Conservation (phyloP, 1,140 invertebrate genomes). For the Drosophila bocqueti region DNA sequence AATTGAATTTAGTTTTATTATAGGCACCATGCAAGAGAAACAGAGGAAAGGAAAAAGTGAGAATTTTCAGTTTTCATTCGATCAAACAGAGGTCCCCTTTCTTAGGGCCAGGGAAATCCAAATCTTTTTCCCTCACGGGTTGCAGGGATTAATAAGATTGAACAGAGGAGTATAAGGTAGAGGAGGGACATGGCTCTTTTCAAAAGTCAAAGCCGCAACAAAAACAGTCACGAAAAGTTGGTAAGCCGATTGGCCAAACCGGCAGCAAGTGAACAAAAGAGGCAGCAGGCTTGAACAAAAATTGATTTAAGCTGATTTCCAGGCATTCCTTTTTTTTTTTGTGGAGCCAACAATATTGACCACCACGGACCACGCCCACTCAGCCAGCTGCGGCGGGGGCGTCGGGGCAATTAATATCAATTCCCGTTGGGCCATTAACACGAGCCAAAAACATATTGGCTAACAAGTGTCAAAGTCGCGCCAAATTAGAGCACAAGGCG, state of each 20-base stretch:
- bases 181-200: not conserved
- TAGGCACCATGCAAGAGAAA: conserved; percentile 22
- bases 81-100: not conserved
- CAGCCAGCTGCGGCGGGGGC: conserved; percentile 22
- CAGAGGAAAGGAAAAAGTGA: not conserved
- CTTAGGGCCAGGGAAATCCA: not conserved
- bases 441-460: conserved; percentile 78
- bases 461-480: conserved; percentile 82
- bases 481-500: conserved; percentile 75
- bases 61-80: conserved; percentile 22
- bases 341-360: conserved; percentile 46
- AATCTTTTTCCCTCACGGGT: conserved; percentile 6
- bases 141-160: conserved; percentile 55
- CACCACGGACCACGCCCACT: conserved; percentile 47
- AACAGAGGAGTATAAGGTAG: not conserved
- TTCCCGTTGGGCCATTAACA: conserved; percentile 77
- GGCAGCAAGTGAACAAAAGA: conserved; percentile 32
- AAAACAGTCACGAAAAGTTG: conserved; percentile 37
- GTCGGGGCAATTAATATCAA: conserved; percentile 77
- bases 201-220: conserved; percentile 32
- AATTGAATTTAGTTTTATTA: conserved; percentile 61
- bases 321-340: conserved; percentile 26
- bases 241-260: conserved; percentile 28
- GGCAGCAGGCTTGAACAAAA: conserved; percentile 39
- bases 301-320: conserved; percentile 79